phyloP scores from a whole-genome alignment of 2,113 vertebrate species.

The Gopherus evgoodei region DNA sequence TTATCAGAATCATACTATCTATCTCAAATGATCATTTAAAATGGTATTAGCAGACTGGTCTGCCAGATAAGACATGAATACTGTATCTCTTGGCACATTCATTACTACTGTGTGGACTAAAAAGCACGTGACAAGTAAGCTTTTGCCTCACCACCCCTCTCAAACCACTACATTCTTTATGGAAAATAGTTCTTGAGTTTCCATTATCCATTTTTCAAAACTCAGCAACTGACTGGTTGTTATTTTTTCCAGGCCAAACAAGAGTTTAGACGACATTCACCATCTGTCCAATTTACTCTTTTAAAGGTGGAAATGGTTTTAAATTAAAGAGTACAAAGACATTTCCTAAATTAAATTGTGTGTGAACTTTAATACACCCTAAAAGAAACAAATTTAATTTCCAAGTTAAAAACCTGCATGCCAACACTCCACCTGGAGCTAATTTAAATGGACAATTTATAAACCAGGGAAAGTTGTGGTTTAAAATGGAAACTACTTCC shows the following conservation, averaged over 20 bases:
- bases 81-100: background rate
- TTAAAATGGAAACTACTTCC: background rate
- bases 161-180: background rate
- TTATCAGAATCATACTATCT: background rate
- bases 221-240: background rate
- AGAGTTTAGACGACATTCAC: background rate
- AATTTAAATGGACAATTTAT: background rate
- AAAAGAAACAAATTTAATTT: background rate
- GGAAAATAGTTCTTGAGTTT: background rate
- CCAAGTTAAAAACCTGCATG: background rate
- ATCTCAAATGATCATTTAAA: background rate
- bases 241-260: background rate
- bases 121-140: background rate
- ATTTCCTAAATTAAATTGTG: background rate
- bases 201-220: background rate
- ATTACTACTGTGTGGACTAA: background rate
- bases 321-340: background rate
- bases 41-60: background rate
- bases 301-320: slow-evolving; percentile 27
- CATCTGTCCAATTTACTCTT: background rate
- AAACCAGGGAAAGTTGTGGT: background rate
- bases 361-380: background rate
- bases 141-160: background rate
- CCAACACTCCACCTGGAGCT: background rate
- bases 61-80: background rate